Evolutionary conservation across 1,140 invertebrate genomes (phyloP).

Genomic region (Aphidius gifuensis): DNA sequence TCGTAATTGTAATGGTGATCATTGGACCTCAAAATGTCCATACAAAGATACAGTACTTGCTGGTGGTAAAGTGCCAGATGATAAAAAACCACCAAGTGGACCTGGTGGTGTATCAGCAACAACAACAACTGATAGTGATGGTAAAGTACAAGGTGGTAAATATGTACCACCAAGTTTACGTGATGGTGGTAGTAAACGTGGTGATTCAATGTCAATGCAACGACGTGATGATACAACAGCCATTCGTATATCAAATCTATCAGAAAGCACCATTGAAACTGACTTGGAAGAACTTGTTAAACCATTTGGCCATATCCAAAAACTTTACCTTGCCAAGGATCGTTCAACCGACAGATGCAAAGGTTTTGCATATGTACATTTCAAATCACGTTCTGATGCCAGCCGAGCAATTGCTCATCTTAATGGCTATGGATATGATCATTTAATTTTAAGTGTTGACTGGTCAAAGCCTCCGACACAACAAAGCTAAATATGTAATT

Average conservation of each 20-base stretch:
- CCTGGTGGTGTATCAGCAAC: conserved; percentile 41
- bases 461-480: conserved; percentile 87
- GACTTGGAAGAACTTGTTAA: conserved; percentile 96
- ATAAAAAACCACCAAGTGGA: conserved; percentile 43
- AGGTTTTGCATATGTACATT: conserved; percentile 96
- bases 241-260: conserved; percentile 95
- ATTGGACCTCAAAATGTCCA: conserved; percentile 96
- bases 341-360: conserved; percentile 78
- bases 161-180: conserved; percentile 86
- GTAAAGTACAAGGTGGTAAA: conserved; percentile 57
- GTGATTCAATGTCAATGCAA: conserved; percentile 69
- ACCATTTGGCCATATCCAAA: conserved; percentile 81
- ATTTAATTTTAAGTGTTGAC: conserved; percentile 96
- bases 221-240: conserved; percentile 80
- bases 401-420: conserved; percentile 85
- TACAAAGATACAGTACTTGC: conserved; percentile 86
- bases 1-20: conserved; percentile 91
- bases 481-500: conserved; percentile 42
- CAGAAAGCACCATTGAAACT: conserved; percentile 90
- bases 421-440: conserved; percentile 96
- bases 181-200: conserved; percentile 72
- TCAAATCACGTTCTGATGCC: conserved; percentile 84
- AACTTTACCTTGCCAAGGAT: conserved; percentile 88
- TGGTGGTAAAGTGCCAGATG: conserved; percentile 55
- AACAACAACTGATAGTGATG: conserved; percentile 50